phyloP scores from a whole-genome alignment of 2,113 vertebrate genomes.

The Burhinus bistriatus region DNA sequence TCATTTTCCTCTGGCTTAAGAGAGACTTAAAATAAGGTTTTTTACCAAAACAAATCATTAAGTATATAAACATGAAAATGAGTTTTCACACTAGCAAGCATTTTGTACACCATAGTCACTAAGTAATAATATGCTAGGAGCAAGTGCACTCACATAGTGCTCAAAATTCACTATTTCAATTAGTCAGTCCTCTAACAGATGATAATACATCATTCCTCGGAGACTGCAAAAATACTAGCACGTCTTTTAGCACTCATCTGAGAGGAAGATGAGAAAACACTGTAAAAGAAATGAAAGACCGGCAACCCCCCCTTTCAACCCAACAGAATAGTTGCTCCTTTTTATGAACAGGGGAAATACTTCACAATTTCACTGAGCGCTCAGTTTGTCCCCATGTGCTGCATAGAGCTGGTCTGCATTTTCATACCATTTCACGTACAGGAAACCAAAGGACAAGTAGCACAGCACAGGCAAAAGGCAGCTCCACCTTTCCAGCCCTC shows the following conservation, averaged over 20 bases:
- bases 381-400: not conserved
- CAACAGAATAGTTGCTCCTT: not conserved
- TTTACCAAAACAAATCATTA: not conserved
- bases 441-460: not conserved
- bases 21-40: not conserved
- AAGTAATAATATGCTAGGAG: not conserved
- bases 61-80: not conserved
- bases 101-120: not conserved
- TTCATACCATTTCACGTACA: not conserved
- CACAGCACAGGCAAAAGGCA: not conserved
- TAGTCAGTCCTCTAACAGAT: not conserved
- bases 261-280: not conserved
- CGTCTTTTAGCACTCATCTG: not conserved
- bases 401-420: not conserved
- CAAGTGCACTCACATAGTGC: not conserved
- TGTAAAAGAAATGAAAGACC: not conserved
- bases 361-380: not conserved
- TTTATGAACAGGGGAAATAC: not conserved
- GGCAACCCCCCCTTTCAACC: rapidly evolving
- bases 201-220: not conserved
- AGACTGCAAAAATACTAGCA: not conserved
- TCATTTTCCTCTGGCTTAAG: not conserved
- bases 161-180: not conserved
- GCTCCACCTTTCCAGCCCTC: not conserved
- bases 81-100: not conserved